Conservation (phyloP, 2,888 invertebrate species). For the Dynastes grantii region DNA sequence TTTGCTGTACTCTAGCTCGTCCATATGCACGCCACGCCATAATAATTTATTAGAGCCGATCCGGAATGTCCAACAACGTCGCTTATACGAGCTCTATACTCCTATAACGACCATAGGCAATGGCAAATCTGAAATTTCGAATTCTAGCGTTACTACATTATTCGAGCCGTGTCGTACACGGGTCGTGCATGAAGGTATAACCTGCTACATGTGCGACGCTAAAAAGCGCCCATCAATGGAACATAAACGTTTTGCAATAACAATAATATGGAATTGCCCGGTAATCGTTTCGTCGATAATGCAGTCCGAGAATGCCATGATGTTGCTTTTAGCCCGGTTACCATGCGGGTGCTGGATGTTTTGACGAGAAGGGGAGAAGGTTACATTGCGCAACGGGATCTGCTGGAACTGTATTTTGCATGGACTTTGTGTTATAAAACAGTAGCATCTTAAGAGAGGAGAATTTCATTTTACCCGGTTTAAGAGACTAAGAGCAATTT, state of each 20-base stretch:
- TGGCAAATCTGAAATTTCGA: conserved; percentile 20
- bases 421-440: too few species aligned
- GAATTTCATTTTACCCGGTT: too few species aligned
- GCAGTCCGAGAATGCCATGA: not conserved
- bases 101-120: not conserved
- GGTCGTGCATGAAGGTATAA: not conserved
- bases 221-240: conserved; percentile 13
- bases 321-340: not conserved
- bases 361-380: not conserved
- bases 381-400: too few species aligned
- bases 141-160: conserved; percentile 3
- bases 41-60: conserved; percentile 27
- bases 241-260: conserved; percentile 37
- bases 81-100: not conserved
- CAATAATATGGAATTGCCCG: conserved; percentile 12
- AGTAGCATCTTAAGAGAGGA: too few species aligned
- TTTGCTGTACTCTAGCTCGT: not conserved
- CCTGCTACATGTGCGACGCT: not conserved
- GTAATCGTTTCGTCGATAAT: conserved; percentile 28
- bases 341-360: not conserved
- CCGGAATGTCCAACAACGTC: conserved; percentile 13
- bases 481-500: too few species aligned
- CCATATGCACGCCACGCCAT: not conserved
- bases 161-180: not conserved
- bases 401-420: too few species aligned